Evolutionary conservation across 30 jellyfish, hydroid and myxozoan species (phyloP).

Genomic region (Pelagia noctiluca): DNA sequence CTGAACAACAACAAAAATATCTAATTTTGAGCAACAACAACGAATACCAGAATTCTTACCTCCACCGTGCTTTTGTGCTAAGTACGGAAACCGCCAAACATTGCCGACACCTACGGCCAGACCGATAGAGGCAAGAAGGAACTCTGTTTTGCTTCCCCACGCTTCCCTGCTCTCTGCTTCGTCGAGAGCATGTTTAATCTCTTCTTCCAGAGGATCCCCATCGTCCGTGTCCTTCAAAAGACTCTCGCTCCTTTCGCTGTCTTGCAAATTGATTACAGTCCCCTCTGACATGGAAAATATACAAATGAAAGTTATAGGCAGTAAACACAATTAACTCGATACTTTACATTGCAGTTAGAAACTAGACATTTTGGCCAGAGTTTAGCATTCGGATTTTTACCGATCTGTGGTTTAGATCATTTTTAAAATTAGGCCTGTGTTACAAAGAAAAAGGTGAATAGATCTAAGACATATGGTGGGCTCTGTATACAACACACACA

Average conservation of each 20-base stretch:
- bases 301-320: too few relatives aligned
- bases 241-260: slow-evolving; percentile 53
- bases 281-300: slow-evolving; percentile 38
- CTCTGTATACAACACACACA: too few relatives aligned
- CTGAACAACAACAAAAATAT: too few relatives aligned
- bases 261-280: slow-evolving; percentile 60
- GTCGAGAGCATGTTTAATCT: slow-evolving; percentile 47
- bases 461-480: too few relatives aligned
- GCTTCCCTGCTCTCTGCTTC: slow-evolving; percentile 92
- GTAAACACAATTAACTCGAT: too few relatives aligned
- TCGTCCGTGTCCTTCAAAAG: slow-evolving; percentile 44
- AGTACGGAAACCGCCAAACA: slow-evolving; percentile 98
- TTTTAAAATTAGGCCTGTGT: not conserved
- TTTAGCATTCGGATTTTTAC: not conserved
- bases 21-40: too few relatives aligned
- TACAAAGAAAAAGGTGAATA: not conserved
- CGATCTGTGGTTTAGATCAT: not conserved
- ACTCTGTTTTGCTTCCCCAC: slow-evolving; percentile 98
- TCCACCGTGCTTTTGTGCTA: slow-evolving; percentile 98
- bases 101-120: slow-evolving; percentile 99
- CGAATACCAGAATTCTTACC: slow-evolving; percentile 71
- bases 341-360: not conserved
- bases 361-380: not conserved
- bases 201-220: slow-evolving; percentile 44
- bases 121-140: slow-evolving; percentile 97